A percentile compares a stretch with the other conserved stretches of the same genome.
phyloP scores from a whole-genome alignment of 2,888 invertebrate genomes.

The Hipparchia semele region DNA sequence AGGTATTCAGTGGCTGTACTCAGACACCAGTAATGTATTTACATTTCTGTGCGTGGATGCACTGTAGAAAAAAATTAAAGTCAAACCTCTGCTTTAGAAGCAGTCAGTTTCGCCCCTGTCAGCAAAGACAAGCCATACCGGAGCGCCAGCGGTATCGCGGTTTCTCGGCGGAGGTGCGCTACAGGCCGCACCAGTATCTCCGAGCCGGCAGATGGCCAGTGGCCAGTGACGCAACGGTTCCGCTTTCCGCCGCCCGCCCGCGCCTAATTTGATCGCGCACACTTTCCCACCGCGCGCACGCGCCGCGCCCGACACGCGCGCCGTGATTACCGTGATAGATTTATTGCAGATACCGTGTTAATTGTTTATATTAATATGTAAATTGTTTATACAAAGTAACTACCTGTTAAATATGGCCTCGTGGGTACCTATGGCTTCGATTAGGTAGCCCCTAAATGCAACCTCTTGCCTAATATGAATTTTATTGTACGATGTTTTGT shows the following conservation, averaged over 20 bases:
- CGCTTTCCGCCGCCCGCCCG: slow-evolving; percentile 56
- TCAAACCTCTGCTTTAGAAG: too few species aligned
- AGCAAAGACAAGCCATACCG: too few species aligned
- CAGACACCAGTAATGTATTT: too few species aligned
- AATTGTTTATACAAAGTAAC: slow-evolving; percentile 2
- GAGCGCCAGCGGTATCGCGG: too few species aligned
- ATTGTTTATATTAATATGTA: not conserved
- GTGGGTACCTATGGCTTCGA: not conserved
- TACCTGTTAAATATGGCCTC: not conserved
- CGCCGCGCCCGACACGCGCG: slow-evolving; percentile 21
- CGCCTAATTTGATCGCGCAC: slow-evolving; percentile 60
- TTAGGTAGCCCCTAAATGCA: too few species aligned
- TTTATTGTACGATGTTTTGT: too few species aligned
- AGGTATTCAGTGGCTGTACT: too few species aligned
- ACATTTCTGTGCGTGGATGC: too few species aligned
- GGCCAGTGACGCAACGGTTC: slow-evolving; percentile 61
- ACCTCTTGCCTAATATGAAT: too few species aligned
- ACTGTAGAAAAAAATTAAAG: too few species aligned
- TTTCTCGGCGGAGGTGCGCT: too few species aligned
- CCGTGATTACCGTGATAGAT: slow-evolving; percentile 12
- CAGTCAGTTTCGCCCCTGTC: too few species aligned
- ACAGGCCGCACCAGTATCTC: not conserved
- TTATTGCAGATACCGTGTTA: slow-evolving; percentile 10
- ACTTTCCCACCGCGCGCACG: slow-evolving; percentile 55
- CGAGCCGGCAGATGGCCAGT: slow-evolving; percentile 29